Percentiles rank a stretch among this genome's conserved stretches.
phyloP scores from a whole-genome alignment of 1,140 invertebrate species.

The Rhagoletis zephyria region DNA sequence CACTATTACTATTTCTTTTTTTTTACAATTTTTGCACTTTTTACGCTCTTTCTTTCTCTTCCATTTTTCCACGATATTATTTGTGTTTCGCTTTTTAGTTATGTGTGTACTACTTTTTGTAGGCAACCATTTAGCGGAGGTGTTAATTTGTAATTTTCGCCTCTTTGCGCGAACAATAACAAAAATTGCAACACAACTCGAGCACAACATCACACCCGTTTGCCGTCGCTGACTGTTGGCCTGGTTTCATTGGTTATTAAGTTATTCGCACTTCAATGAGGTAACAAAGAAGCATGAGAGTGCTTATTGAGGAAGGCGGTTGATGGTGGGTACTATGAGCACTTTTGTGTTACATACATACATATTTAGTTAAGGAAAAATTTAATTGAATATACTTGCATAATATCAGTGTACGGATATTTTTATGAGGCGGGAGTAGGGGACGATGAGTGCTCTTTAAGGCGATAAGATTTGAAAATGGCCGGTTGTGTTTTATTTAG shows the following conservation, averaged over 20 bases:
- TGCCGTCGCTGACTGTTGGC: slow-evolving; percentile 23
- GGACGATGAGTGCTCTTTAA: not conserved
- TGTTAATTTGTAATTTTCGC: slow-evolving; percentile 45
- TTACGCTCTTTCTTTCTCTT: not conserved
- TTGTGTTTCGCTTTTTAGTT: slow-evolving; percentile 17
- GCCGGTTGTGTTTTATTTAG: not conserved
- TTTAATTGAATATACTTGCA: slow-evolving; percentile 38
- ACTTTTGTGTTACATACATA: not conserved
- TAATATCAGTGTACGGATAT: not conserved
- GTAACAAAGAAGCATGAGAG: slow-evolving; percentile 1
- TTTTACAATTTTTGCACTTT: not conserved
- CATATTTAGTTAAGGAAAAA: not conserved
- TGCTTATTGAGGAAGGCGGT: not conserved
- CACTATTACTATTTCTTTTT: not conserved
- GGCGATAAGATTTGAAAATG: slow-evolving; percentile 33
- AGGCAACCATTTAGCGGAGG: slow-evolving; percentile 13
- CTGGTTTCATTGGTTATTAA: slow-evolving; percentile 37
- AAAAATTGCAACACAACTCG: slow-evolving; percentile 37
- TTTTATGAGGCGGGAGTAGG: not conserved
- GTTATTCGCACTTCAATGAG: slow-evolving; percentile 50
- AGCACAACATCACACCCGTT: slow-evolving; percentile 13
- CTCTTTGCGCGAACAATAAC: slow-evolving; percentile 16
- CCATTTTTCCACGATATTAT: not conserved
- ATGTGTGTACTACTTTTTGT: not conserved
- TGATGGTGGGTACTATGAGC: not conserved